phyloP scores from a whole-genome alignment of 2,888 invertebrate species.

The Macaria liturata region DNA sequence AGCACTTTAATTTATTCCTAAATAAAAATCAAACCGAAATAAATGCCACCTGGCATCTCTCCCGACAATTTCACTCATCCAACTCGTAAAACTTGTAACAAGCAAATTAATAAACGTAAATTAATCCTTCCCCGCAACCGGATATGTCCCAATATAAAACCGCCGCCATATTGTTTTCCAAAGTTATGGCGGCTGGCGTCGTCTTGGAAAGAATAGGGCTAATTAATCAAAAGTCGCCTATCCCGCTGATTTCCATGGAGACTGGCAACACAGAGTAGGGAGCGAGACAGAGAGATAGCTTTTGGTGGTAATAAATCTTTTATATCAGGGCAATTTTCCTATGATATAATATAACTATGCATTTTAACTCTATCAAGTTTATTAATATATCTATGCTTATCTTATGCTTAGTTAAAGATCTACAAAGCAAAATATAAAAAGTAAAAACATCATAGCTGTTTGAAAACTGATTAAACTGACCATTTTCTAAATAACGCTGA shows the following conservation, averaged over 20 bases:
- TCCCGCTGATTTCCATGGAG: constrained; percentile 79
- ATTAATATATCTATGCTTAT: too few relatives aligned
- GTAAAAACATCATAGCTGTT: too few relatives aligned
- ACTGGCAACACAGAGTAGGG: constrained; percentile 36
- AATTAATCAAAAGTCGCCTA: constrained; percentile 77
- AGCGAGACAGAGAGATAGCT: background rate
- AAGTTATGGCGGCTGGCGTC: constrained; percentile 63
- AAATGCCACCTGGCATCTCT: background rate
- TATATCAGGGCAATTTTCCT: too few relatives aligned
- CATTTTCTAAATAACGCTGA: too few relatives aligned
- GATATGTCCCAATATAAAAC: constrained; percentile 67
- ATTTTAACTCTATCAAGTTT: too few relatives aligned
- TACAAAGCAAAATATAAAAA: too few relatives aligned
- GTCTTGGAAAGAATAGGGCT: constrained; percentile 75
- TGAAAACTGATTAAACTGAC: too few relatives aligned
- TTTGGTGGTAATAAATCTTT: too few relatives aligned
- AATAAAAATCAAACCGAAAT: background rate
- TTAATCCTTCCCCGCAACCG: constrained; percentile 53
- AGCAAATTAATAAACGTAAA: constrained; percentile 37
- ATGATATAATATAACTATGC: too few relatives aligned
- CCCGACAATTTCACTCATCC: constrained; percentile 7
- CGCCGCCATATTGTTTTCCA: constrained; percentile 70
- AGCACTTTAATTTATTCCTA: too few relatives aligned
- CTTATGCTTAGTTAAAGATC: too few relatives aligned
- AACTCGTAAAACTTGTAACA: constrained; percentile 31